Base-by-base conservation (phyloP, 2,888 invertebrate genomes). In the Rhagium mordax region DNA sequence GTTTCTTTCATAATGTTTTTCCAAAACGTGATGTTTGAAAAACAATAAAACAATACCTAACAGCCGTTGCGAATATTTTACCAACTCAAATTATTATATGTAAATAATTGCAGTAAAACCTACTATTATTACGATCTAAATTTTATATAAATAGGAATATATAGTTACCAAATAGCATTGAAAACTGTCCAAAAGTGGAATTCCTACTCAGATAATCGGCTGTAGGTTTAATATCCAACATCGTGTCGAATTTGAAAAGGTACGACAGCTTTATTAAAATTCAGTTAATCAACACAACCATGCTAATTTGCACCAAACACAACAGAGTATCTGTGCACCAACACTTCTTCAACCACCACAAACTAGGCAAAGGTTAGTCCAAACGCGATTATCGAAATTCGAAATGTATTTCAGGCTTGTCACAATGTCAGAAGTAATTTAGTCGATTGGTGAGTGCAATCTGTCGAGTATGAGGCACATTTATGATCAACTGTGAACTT, bases 221-320 rank as follows among this genome's bases (percentile, higher is more conserved):
- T 85, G 96, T 94, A 86, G 94, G 94, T 90, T 96, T 96, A 87
- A 96, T 96, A 92, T 96, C 96, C 90, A 96, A 92, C 96, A 96
- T 96, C 71, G 69, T 74, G 15, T 51, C 65, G 47, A 16, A 48
- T 57, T 24, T 48, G 15, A 24, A 51, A 21, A 18, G 47, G 41
- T 65, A 57, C n/a, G n/a, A n/a, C 67, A 67, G 67, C 21, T 18
- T 33, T 49, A 15, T 0, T 21, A 53, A 2, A 67, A 57, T 47
- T 41, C 21, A 57, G 47, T 67, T 21, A 67, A 67, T 21, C 67
- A 47, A 18, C 61, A 66, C 66, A 33, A 41, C 57, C 67, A 67
- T 67, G 8, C 51, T 60, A 47, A 48, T 49, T 41, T 21, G 48
- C 66, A 53, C 10, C 33, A 51, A 55, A 7, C 21, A 55, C 55